A percentile compares a stretch with the other conserved stretches of the same genome.
Evolutionary conservation across 1,140 invertebrate species (phyloP).

Genomic region (Drosophila quadrilineata): DNA sequence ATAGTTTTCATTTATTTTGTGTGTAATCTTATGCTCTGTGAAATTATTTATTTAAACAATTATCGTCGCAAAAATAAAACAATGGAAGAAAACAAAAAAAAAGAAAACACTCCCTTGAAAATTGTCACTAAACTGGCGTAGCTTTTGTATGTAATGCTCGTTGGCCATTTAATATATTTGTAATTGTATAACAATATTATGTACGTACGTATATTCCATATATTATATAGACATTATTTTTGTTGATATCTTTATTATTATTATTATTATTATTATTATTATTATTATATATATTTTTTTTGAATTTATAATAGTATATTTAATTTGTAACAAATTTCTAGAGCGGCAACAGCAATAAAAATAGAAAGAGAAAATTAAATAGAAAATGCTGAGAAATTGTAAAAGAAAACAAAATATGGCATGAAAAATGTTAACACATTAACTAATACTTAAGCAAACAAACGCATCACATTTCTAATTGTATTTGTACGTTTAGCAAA

Average conservation of each 20-base stretch:
- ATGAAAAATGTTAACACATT: slow-evolving; percentile 31
- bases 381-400: slow-evolving; percentile 2
- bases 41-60: slow-evolving; percentile 29
- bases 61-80: slow-evolving; percentile 20
- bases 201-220: slow-evolving; percentile 64
- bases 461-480: slow-evolving; percentile 14
- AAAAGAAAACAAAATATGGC: slow-evolving; percentile 7
- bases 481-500: slow-evolving; percentile 9
- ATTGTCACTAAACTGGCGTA: slow-evolving; percentile 2
- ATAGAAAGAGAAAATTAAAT: too few relatives aligned
- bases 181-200: slow-evolving; percentile 21
- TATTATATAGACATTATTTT: slow-evolving; percentile 31
- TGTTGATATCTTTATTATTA: slow-evolving; percentile 17
- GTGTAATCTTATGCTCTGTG: neutral
- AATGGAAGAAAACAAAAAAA: slow-evolving; percentile 5
- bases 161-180: slow-evolving; percentile 62
- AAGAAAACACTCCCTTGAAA: too few relatives aligned
- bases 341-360: slow-evolving; percentile 18
- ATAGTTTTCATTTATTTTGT: neutral
- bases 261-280: neutral
- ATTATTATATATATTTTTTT: slow-evolving; percentile 14
- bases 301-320: neutral
- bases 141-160: neutral
- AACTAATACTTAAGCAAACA: slow-evolving; percentile 23
- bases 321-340: slow-evolving; percentile 18